phyloP scores from a whole-genome alignment of 2,888 invertebrate species.

The Nyleta sp. region DNA sequence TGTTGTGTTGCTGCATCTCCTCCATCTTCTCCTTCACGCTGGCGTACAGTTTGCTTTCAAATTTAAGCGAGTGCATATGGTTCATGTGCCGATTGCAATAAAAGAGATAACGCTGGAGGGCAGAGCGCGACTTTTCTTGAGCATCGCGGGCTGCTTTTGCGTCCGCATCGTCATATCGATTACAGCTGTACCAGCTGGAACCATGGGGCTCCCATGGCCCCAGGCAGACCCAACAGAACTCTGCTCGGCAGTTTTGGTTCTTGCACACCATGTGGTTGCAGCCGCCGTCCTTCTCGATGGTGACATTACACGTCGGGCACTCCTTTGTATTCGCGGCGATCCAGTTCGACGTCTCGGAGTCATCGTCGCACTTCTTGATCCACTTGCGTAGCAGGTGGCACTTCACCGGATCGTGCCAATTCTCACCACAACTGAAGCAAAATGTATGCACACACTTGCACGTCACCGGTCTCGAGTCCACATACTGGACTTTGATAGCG shows the following conservation, averaged over 20 bases:
- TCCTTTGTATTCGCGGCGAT: slow-evolving; percentile 99
- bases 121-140: slow-evolving; percentile 96
- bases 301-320: slow-evolving; percentile 98
- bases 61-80: slow-evolving; percentile 99
- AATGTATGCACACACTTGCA: slow-evolving; percentile 97
- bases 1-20: slow-evolving; percentile 99
- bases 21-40: slow-evolving; percentile 99
- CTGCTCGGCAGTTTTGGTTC: slow-evolving; percentile 98
- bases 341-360: slow-evolving; percentile 99
- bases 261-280: slow-evolving; percentile 99
- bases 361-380: slow-evolving; percentile 99
- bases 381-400: slow-evolving; percentile 96
- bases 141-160: slow-evolving; percentile 98
- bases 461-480: slow-evolving; percentile 95
- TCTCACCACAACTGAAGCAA: slow-evolving; percentile 98
- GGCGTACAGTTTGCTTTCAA: slow-evolving; percentile 98
- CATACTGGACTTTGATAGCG: slow-evolving; percentile 95
- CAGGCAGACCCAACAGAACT: slow-evolving; percentile 99
- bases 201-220: slow-evolving; percentile 99
- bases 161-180: slow-evolving; percentile 98
- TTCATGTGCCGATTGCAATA: slow-evolving; percentile 99
- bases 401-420: slow-evolving; percentile 99
- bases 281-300: slow-evolving; percentile 98
- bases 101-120: slow-evolving; percentile 97
- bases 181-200: slow-evolving; percentile 99